Percentiles rank a stretch among this genome's conserved stretches.
These are phyloP conservation scores for Triplophysa rosa DNA, from an alignment of 2,113 vertebrate genomes.

Conservation along the genomic window DNA sequence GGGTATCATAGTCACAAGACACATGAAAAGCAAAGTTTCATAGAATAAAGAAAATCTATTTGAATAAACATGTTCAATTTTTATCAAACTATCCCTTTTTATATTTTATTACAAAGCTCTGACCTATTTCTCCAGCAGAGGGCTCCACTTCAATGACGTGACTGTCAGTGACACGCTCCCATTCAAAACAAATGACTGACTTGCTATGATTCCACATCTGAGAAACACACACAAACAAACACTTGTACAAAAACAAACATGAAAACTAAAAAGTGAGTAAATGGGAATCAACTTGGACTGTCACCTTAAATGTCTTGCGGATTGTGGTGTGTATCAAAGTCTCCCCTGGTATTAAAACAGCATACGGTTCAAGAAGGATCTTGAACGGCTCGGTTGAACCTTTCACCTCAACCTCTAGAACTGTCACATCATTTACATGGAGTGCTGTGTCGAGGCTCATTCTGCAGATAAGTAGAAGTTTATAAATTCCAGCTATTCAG, in stretches of 20 bases:
- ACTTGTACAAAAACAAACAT: neutral
- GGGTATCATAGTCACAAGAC: too few species aligned
- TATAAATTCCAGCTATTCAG: neutral
- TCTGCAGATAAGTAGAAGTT: constrained; percentile 37
- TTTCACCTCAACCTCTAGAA: constrained; percentile 87
- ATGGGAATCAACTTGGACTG: neutral
- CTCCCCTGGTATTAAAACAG: constrained; percentile 84
- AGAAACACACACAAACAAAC: constrained; percentile 40
- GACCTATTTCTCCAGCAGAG: constrained; percentile 78
- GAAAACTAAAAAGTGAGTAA: neutral
- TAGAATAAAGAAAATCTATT: too few species aligned
- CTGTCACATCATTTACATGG: constrained; percentile 69
- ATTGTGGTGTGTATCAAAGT: constrained; percentile 74
- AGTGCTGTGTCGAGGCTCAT: constrained; percentile 43
- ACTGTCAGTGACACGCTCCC: constrained; percentile 73
- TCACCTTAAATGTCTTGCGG: constrained; percentile 84
- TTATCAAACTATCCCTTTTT: too few species aligned
- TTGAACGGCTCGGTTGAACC: constrained; percentile 80
- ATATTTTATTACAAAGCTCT: neutral
- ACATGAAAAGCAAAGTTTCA: too few species aligned
- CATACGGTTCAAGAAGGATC: constrained; percentile 85
- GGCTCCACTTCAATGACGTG: constrained; percentile 86
- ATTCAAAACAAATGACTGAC: constrained; percentile 78
- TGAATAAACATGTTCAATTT: too few species aligned
- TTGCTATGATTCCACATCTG: constrained; percentile 96